Evolutionary conservation across 2,797 vertebrate genomes (phyloP).

Genomic region (Dryobates pubescens): DNA sequence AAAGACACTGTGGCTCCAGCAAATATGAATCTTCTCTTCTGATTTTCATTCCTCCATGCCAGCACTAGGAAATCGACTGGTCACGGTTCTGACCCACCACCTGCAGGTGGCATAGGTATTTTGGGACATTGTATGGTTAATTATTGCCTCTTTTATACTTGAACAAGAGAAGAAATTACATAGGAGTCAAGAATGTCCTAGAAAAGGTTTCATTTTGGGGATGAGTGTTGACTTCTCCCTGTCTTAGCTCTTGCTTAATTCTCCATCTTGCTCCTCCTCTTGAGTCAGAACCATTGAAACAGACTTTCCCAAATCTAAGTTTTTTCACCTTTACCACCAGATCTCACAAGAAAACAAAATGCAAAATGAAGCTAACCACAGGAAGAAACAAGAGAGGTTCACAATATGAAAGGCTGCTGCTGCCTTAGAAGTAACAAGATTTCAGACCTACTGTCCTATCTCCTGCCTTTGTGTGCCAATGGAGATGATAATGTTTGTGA

Average conservation of each 20-base stretch:
- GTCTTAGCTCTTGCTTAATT: not conserved
- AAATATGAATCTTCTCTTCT: not conserved
- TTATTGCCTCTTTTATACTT: not conserved
- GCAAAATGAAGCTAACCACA: not conserved
- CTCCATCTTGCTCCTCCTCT: not conserved
- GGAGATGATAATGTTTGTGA: not conserved
- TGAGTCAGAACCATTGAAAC: not conserved
- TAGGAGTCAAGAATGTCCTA: accelerated
- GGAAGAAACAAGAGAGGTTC: not conserved
- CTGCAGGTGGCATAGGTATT: not conserved
- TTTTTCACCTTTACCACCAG: not conserved
- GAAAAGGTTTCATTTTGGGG: not conserved
- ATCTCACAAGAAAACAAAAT: not conserved
- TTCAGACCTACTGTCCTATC: not conserved
- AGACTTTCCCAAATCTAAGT: not conserved
- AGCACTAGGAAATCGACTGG: not conserved
- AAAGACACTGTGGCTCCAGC: not conserved
- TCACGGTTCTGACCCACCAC: not conserved
- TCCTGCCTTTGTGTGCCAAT: not conserved
- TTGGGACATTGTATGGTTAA: not conserved
- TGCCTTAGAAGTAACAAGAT: not conserved
- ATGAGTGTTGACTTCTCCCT: not conserved
- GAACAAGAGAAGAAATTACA: not conserved
- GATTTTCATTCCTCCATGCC: not conserved
- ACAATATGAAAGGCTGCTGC: not conserved